Percentiles rank a stretch among this genome's conserved stretches.
Evolutionary conservation across 2,113 vertebrate genomes (phyloP).

Genomic region (Hemibagrus wyckioides): DNA sequence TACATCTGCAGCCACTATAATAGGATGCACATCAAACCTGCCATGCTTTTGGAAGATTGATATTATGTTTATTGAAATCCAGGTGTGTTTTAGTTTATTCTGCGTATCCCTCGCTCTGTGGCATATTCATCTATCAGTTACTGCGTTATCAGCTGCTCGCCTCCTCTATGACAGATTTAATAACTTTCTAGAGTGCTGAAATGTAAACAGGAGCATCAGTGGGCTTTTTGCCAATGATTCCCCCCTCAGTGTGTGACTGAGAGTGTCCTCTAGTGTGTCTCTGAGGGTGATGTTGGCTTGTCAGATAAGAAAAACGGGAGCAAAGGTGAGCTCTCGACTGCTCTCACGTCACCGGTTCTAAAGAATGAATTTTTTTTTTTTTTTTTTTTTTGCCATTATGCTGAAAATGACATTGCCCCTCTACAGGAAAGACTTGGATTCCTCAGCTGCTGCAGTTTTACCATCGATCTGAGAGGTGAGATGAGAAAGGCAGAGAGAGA

Average conservation of each 20-base stretch:
- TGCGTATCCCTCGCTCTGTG: constrained; percentile 24
- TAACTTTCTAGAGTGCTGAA: constrained; percentile 46
- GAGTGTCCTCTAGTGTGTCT: constrained; percentile 4
- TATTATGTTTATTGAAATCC: constrained; percentile 61
- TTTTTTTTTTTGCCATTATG: constrained; percentile 32
- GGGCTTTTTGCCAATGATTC: constrained; percentile 4
- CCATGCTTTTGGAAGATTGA: constrained; percentile 55
- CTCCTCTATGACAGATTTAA: constrained; percentile 48
- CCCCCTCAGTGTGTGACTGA: background rate
- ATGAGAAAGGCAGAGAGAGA: background rate
- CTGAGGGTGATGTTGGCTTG: constrained; percentile 28
- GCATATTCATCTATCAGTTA: constrained; percentile 47
- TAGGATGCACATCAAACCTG: constrained; percentile 55
- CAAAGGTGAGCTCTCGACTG: constrained; percentile 40
- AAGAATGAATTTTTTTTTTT: constrained; percentile 43
- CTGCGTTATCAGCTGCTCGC: constrained; percentile 34
- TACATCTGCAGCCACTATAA: constrained; percentile 57
- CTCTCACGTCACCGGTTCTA: constrained; percentile 27
- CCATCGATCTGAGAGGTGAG: constrained; percentile 44
- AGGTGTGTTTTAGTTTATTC: constrained; percentile 49
- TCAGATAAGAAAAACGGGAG: constrained; percentile 11
- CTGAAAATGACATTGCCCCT: constrained; percentile 56
- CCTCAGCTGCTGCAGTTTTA: constrained; percentile 39
- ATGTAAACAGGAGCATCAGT: constrained; percentile 36
- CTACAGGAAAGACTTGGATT: constrained; percentile 45